Evolutionary conservation across 2,888 invertebrate genomes (phyloP).

Genomic region (Drosophila dives): DNA sequence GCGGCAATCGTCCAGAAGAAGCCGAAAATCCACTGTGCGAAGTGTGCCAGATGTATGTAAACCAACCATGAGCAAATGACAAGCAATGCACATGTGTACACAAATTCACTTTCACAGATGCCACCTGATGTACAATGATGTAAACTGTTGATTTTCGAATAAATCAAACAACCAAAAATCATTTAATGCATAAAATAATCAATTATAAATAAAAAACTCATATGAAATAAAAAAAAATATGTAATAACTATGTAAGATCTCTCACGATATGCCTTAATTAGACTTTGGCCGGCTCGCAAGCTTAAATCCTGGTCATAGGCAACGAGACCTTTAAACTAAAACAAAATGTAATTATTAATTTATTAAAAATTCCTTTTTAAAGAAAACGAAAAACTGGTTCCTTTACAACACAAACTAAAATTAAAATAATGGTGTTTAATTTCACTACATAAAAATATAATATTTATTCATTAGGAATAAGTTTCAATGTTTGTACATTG

Average conservation of each 20-base stretch:
- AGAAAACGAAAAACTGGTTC: background rate
- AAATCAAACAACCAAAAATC: background rate
- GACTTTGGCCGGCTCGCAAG: slow-evolving; percentile 14
- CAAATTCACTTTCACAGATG: background rate
- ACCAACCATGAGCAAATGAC: slow-evolving; percentile 12
- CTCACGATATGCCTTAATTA: slow-evolving; percentile 2
- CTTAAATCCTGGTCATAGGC: slow-evolving; percentile 9
- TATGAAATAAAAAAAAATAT: background rate
- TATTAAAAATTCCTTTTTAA: background rate
- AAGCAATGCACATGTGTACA: background rate
- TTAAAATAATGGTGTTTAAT: background rate
- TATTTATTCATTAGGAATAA: slow-evolving; percentile 16
- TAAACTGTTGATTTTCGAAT: background rate
- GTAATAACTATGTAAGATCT: background rate
- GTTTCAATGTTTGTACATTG: background rate
- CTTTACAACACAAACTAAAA: background rate
- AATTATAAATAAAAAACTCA: background rate
- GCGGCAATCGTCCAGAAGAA: slow-evolving; percentile 65
- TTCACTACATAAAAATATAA: slow-evolving; percentile 1
- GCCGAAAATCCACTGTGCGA: slow-evolving; percentile 73
- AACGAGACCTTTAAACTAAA: background rate
- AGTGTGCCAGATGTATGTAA: slow-evolving; percentile 64
- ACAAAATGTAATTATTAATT: background rate
- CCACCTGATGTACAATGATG: background rate
- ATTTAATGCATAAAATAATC: background rate